Evolutionary conservation across 2,888 invertebrate genomes (phyloP), one percentile per base, ranked within the genome.

Genomic region (Amphimallon solstitiale): DNA sequence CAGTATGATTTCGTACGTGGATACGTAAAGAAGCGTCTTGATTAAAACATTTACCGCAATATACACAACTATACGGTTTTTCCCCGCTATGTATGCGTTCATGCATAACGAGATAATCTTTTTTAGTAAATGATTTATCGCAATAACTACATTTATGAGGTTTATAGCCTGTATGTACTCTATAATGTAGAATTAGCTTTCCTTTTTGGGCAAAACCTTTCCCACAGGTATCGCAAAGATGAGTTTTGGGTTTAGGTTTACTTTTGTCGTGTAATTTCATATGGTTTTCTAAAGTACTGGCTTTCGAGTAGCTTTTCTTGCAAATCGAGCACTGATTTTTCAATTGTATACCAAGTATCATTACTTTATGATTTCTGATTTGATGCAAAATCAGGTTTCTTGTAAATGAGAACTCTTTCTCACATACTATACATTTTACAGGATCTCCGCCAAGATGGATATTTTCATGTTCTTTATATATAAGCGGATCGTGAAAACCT

Each of bases 401-500:
- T 3, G 81, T 79, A 68, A 78, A 81, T 2, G 84, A 83, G 65
- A 85, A 86, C 14, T 81, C 81, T 67, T 85, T 85, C 49, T 83
- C 82, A 68, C 86, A 86, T 23, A 86, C 83, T 65, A 85, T 82
- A 68, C 86, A 86, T 10, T 81, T 81, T 51, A 86, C 80, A 61
- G 85, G 85, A 48, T 83, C 84, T 45, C 85, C 82, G 48, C 84
- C 85, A 29, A 83, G 81, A 76, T 86, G 86, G 10, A 85, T 84
- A 73, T 87, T 86, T 73, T 84, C 83, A 76, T 87, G 87, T 67
- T 86, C 86, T 72, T 84, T 83, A 63, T 84, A 85, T 71, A 85
- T 81, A 40, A 84, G 83, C 46, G 81, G 80, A 73, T 85, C 85
- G 78, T 84, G 85, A 69, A 86, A 86, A 12, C 86, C 86, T 76